Base-by-base conservation (phyloP, 2,797 vertebrate species). In the Balearica regulorum region DNA sequence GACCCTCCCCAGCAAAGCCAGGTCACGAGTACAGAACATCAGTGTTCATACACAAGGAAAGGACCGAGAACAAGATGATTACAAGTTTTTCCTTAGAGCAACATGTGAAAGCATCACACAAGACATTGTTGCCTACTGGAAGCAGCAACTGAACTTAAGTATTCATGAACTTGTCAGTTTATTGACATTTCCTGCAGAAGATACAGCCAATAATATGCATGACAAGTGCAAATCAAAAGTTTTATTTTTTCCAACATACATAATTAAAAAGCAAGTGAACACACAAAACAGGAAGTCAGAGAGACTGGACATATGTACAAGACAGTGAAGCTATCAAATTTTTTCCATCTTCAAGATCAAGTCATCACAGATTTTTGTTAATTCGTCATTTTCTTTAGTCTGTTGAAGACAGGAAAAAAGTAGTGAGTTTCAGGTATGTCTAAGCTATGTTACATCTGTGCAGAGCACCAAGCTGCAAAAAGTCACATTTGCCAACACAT, bases 301-400 rank as follows among this genome's bases (percentile, higher is more conserved):
- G 43, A 89, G 21, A 85, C 43, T 61, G 33, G 49, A 90, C 71
- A 91, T 94, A 96, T 93, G 83, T 94, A 97, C 86, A 95, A 41
- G 43, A 53, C 18, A 83, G 26, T 37, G 29, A 26, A 91, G 35
- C 43, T 16, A 26, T 98, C 93, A 98, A 75, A 95, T 97, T 91
- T 97, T 98, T 90, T 97, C 97, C 98, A 98, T 98, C 97, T 99
- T 99, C 29, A 97, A 97, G 76, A 99, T 99, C 53, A 99, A 98
- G 66, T 99, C 99, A 44, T 99, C 99, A 83, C 99, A 99, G 78
- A 99, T 98, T 94, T 99, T 99, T 3, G 98, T 99, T 90, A 99
- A 98, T 60, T 99, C 99, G 6, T 99, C 98, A 0, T 97, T 98
- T 96, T 99, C 99, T 90, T 99, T 99, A 29, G 96, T 96, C 99